These are phyloP conservation scores for Spodoptera picta DNA, from an alignment of 2,888 invertebrate species.

Conservation along the genomic window DNA sequence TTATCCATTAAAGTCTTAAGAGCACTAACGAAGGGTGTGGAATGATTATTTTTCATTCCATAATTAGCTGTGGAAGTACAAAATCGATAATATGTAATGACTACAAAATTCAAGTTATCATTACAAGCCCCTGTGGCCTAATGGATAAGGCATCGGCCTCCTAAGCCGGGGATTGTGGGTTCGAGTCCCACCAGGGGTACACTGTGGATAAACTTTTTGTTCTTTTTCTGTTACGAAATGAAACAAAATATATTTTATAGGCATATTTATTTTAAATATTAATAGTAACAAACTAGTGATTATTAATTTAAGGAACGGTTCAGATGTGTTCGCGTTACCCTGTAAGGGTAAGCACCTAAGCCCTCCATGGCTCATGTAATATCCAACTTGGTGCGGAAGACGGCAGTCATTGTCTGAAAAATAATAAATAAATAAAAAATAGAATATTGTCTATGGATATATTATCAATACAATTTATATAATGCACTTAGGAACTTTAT, in stretches of 20 bases:
- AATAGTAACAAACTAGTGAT: constrained; percentile 53
- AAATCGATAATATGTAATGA: constrained; percentile 5
- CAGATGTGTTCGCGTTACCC: constrained; percentile 59
- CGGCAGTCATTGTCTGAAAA: constrained; percentile 90
- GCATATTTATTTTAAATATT: constrained; percentile 55
- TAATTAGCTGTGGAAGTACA: too few relatives aligned
- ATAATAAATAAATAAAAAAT: neutral
- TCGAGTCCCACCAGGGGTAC: constrained; percentile 93
- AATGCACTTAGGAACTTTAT: too few relatives aligned
- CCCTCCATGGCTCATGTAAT: constrained; percentile 83
- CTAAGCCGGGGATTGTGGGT: constrained; percentile 94
- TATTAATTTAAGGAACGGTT: constrained; percentile 21
- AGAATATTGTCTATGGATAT: too few relatives aligned
- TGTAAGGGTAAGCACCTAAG: constrained; percentile 80
- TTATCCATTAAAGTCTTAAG: too few relatives aligned
- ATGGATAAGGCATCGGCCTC: constrained; percentile 94
- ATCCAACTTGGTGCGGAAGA: constrained; percentile 90
- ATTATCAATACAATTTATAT: too few relatives aligned
- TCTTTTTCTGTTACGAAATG: constrained; percentile 26
- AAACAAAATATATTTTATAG: constrained; percentile 47
- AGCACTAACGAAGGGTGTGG: too few relatives aligned
- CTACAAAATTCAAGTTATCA: fast-evolving
- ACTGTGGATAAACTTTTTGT: neutral
- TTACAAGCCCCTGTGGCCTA: constrained; percentile 92
- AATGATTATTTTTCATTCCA: too few relatives aligned